A percentile compares a stretch with the other conserved stretches of the same genome.
phyloP scores from a whole-genome alignment of 2,113 vertebrate genomes.

The Heteronetta atricapilla region DNA sequence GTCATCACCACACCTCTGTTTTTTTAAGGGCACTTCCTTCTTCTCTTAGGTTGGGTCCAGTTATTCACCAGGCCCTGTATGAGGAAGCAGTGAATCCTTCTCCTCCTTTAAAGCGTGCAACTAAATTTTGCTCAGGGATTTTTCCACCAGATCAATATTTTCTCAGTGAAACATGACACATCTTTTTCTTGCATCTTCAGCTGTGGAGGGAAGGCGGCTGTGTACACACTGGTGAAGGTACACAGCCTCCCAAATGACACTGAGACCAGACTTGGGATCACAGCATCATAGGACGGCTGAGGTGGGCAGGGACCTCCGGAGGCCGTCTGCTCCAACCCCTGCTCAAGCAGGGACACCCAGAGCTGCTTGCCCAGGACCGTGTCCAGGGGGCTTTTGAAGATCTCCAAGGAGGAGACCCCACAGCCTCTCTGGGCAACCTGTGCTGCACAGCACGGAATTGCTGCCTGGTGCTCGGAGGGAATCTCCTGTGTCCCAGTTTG shows the following conservation, averaged over 20 bases:
- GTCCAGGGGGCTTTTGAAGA: not conserved
- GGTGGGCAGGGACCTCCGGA: not conserved
- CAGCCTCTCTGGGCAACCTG: not conserved
- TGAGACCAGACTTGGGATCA: not conserved
- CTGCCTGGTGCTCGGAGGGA: not conserved
- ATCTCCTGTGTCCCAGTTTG: not conserved
- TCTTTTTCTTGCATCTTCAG: not conserved
- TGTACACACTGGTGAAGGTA: not conserved
- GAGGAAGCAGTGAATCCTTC: conserved; percentile 5
- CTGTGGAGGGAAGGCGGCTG: not conserved
- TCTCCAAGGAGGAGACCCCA: not conserved
- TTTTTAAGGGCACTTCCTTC: conserved; percentile 54
- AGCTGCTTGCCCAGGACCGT: not conserved
- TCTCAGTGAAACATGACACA: not conserved
- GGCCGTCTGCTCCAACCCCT: not conserved
- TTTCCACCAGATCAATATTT: not conserved
- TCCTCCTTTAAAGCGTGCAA: not conserved
- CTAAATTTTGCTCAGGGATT: not conserved
- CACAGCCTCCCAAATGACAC: not conserved
- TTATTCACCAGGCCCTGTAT: not conserved
- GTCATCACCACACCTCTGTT: conserved; percentile 54
- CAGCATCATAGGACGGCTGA: not conserved
- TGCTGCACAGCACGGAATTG: not conserved
- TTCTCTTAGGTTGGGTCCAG: conserved; percentile 35
- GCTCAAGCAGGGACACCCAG: not conserved